Percentiles rank a stretch among this genome's conserved stretches.
Conservation (phyloP, 1,140 invertebrate genomes). For the Drosophila melanica region DNA sequence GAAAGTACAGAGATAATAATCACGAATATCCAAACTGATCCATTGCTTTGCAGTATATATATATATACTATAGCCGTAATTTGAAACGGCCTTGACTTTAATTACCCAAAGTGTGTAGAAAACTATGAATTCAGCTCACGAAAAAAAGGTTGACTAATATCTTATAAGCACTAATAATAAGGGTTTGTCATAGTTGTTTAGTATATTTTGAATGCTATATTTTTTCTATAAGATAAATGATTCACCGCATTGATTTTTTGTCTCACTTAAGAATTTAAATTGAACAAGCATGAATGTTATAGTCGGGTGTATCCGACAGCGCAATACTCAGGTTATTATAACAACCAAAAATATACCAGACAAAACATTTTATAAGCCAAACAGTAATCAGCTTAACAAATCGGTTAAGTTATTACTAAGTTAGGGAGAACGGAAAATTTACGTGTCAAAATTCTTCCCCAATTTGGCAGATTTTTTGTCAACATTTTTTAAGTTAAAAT, state of each 20-base stretch:
- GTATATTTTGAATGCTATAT: background rate
- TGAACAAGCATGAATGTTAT: too few species aligned
- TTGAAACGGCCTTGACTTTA: slow-evolving; percentile 17
- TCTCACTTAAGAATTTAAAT: background rate
- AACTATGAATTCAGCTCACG: background rate
- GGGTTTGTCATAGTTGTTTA: slow-evolving; percentile 24
- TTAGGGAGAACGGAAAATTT: too few species aligned
- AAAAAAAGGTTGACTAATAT: slow-evolving; percentile 37
- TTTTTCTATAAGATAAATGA: slow-evolving; percentile 16
- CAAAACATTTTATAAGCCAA: too few species aligned
- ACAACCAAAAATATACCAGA: too few species aligned
- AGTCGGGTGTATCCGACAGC: too few species aligned
- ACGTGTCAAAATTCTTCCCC: too few species aligned
- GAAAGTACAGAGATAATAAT: background rate
- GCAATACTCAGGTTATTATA: too few species aligned
- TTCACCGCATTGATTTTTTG: slow-evolving; percentile 16
- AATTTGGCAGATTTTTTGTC: too few species aligned
- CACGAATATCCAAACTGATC: background rate
- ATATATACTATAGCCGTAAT: background rate
- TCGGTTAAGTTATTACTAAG: too few species aligned
- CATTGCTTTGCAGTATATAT: background rate
- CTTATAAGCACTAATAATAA: background rate
- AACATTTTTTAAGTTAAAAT: too few species aligned
- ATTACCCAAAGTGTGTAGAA: slow-evolving; percentile 19
- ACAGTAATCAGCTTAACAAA: too few species aligned